Conservation (phyloP, 2,113 vertebrate genomes). For the Callaeas wilsoni region DNA sequence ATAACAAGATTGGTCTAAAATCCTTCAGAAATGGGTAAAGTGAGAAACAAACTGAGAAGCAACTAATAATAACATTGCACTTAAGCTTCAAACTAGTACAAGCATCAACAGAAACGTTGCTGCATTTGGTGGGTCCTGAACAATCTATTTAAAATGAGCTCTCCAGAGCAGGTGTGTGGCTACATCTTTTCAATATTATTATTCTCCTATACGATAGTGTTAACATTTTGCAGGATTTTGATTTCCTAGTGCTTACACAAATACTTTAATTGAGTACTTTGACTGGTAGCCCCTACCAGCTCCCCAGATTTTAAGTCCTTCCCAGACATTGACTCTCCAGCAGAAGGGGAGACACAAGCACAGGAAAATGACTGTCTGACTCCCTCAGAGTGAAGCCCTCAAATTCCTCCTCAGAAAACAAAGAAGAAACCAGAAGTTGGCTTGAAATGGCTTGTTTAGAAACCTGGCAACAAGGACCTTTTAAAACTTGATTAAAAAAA, state of each 20-base stretch:
- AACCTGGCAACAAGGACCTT: neutral
- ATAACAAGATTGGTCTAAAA: neutral
- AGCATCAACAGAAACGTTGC: neutral
- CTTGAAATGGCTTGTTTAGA: neutral
- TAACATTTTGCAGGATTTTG: fast-evolving
- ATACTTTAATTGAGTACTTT: neutral
- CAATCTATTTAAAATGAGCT: neutral
- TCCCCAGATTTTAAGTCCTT: neutral
- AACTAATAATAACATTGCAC: neutral
- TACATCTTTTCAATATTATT: neutral
- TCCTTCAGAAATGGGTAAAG: neutral
- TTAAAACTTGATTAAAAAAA: neutral
- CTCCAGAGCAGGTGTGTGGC: neutral
- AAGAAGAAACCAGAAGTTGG: neutral
- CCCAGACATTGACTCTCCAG: neutral
- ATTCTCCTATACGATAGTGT: neutral
- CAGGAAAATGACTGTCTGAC: neutral
- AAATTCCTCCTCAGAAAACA: neutral
- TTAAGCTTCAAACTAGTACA: neutral
- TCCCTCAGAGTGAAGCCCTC: neutral
- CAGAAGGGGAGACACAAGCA: neutral
- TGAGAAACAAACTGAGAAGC: neutral
- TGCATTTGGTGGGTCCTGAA: neutral
- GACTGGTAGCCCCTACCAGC: neutral
- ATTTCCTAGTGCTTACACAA: neutral